Evolutionary conservation across 2,888 invertebrate genomes (phyloP).

Genomic region (Bhutanitis thaidina): DNA sequence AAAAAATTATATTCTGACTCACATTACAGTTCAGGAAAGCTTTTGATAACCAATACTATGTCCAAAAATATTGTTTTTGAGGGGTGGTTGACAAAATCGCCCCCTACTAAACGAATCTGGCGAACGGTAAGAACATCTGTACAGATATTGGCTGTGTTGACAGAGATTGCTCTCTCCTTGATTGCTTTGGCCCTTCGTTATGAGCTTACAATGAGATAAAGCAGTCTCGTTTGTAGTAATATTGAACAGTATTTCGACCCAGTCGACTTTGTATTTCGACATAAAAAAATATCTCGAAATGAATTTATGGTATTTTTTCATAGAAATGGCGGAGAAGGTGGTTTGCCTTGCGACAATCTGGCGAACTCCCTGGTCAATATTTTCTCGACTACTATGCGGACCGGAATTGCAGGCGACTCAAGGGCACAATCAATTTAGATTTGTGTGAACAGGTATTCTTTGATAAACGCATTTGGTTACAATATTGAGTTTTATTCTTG

Average conservation of each 20-base stretch:
- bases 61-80: conserved; percentile 88
- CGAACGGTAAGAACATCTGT: conserved; percentile 88
- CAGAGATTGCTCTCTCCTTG: conserved; percentile 37
- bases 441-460: conserved; percentile 93
- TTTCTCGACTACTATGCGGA: conserved; percentile 96
- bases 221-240: not conserved
- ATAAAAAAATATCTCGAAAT: not conserved
- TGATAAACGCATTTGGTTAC: not conserved
- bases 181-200: conserved; percentile 25
- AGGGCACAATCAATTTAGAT: conserved; percentile 95
- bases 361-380: conserved; percentile 96
- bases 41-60: conserved; percentile 41
- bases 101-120: conserved; percentile 94
- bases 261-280: no score
- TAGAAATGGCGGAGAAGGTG: conserved; percentile 97
- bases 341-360: conserved; percentile 94
- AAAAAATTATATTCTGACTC: conserved; percentile 41
- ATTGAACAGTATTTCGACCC: no score
- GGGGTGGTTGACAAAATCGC: conserved; percentile 98
- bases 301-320: conserved; percentile 9
- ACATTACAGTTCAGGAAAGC: conserved; percentile 31
- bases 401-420: conserved; percentile 89
- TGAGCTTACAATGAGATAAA: conserved; percentile 10
- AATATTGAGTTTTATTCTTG: not conserved
- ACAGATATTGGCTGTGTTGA: conserved; percentile 49